phyloP scores from a whole-genome alignment of 2,888 invertebrate species.

The Leucophenga montana region DNA sequence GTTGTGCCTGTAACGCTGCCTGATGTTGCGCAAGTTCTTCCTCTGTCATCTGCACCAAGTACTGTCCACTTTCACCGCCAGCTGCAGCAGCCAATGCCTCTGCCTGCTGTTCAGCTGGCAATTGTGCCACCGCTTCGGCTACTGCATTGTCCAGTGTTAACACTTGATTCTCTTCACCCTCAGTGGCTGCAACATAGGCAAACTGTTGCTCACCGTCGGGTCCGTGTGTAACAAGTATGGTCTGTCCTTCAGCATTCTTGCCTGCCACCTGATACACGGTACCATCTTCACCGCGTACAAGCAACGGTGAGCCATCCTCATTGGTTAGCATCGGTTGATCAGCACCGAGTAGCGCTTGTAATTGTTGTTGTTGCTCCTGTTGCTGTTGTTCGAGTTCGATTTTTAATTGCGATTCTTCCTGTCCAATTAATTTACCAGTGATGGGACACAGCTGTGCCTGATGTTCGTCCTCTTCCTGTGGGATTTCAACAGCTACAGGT shows the following conservation, averaged over 20 bases:
- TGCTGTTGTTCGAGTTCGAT: slow-evolving; percentile 61
- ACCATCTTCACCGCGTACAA: slow-evolving; percentile 88
- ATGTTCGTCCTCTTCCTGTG: slow-evolving; percentile 58
- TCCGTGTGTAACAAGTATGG: slow-evolving; percentile 82
- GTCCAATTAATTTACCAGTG: slow-evolving; percentile 76
- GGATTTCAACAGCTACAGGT: not conserved
- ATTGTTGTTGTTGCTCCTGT: slow-evolving; percentile 61
- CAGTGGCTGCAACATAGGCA: slow-evolving; percentile 78
- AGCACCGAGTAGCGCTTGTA: slow-evolving; percentile 62
- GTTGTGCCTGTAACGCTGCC: slow-evolving; percentile 49
- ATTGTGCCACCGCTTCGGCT: slow-evolving; percentile 71
- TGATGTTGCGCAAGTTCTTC: slow-evolving; percentile 68
- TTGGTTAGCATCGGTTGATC: slow-evolving; percentile 73
- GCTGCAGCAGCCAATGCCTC: slow-evolving; percentile 58
- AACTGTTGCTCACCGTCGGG: slow-evolving; percentile 85
- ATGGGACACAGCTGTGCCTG: slow-evolving; percentile 79
- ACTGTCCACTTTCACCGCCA: slow-evolving; percentile 61
- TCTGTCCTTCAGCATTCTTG: slow-evolving; percentile 86
- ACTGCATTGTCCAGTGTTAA: slow-evolving; percentile 72
- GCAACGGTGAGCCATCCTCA: slow-evolving; percentile 80
- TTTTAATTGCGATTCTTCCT: slow-evolving; percentile 74
- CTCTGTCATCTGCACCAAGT: slow-evolving; percentile 70
- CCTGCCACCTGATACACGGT: slow-evolving; percentile 80
- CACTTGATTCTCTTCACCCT: slow-evolving; percentile 76
- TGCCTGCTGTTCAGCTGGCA: slow-evolving; percentile 67